phyloP scores from a whole-genome alignment of 2,888 invertebrate genomes.

The Oxystoma pomonae region DNA sequence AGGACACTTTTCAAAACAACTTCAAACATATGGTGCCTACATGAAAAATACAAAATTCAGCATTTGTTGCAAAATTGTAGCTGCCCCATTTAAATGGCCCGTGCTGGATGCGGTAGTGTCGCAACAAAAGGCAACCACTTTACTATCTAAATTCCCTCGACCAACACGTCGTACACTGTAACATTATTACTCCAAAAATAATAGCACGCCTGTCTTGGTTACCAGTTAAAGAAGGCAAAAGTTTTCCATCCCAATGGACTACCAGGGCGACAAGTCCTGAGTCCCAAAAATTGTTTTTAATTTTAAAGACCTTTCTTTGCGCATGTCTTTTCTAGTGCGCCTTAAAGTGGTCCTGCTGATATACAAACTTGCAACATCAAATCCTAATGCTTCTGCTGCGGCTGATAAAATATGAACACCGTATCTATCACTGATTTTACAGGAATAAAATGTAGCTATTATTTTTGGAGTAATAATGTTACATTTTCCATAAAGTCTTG shows the following conservation, averaged over 20 bases:
- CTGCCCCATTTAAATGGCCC: not conserved
- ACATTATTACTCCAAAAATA: no score
- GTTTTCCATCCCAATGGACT: not conserved
- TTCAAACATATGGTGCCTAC: not conserved
- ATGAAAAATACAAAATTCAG: not conserved
- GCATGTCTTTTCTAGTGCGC: not conserved
- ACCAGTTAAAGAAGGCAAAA: not conserved
- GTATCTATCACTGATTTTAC: not conserved
- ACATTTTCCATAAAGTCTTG: not conserved
- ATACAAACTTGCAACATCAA: not conserved
- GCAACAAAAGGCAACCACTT: not conserved
- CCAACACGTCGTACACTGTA: not conserved
- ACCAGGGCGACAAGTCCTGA: not conserved
- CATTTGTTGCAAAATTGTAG: not conserved
- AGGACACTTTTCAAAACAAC: not conserved
- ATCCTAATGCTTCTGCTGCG: not conserved
- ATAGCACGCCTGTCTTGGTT: not conserved
- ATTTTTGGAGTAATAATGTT: not conserved
- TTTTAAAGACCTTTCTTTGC: not conserved
- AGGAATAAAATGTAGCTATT: not conserved
- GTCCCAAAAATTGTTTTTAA: not conserved
- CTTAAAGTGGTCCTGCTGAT: not conserved
- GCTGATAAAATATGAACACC: not conserved
- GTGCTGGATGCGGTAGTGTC: not conserved
- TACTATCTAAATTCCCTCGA: not conserved